These are phyloP conservation scores for Prunella strophiata DNA, from an alignment of 2,797 vertebrate species.

Conservation along the genomic window DNA sequence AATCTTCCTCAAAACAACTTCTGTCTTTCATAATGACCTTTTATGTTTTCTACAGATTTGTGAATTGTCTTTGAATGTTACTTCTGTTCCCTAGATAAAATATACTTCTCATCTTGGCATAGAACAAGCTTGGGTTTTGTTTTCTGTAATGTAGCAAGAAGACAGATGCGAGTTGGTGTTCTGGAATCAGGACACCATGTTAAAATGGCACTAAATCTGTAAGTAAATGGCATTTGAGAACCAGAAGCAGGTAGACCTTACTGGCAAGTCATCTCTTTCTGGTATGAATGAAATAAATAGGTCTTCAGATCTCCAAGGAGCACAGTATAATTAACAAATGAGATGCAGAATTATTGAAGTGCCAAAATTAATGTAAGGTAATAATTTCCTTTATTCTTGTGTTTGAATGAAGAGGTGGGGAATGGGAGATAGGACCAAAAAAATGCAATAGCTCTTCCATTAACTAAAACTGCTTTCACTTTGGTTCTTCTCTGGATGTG, in stretches of 20 bases:
- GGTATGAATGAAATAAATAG: constrained; percentile 38
- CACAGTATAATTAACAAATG: neutral
- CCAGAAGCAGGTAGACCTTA: neutral
- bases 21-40: neutral
- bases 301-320: constrained; percentile 55
- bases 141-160: neutral
- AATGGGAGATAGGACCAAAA: neutral
- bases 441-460: neutral
- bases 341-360: constrained; percentile 11
- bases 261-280: constrained; percentile 42
- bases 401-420: neutral
- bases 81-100: neutral
- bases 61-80: neutral
- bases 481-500: neutral
- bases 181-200: neutral
- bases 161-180: neutral
- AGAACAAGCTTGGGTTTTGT: neutral
- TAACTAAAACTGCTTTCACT: neutral
- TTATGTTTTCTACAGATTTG: neutral
- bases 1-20: neutral
- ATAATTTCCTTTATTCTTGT: neutral
- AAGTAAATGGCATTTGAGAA: neutral
- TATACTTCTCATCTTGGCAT: neutral
- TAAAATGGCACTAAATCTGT: neutral
- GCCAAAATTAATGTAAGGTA: neutral